Base-by-base conservation (phyloP, 2,888 invertebrate species). In the Cantharis rustica region DNA sequence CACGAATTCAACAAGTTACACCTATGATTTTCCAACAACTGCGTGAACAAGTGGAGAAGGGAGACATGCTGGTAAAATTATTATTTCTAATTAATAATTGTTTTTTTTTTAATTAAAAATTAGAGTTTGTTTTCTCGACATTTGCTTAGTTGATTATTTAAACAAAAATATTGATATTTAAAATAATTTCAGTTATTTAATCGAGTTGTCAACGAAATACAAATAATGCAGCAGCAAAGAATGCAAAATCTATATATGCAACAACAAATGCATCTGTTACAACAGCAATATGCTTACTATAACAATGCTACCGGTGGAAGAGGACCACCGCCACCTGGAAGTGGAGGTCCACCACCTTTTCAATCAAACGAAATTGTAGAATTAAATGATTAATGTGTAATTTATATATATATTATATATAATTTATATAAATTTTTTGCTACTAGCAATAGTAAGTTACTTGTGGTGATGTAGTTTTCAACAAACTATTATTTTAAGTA, bases 1-100 rank as follows among this genome's bases (percentile, higher is more conserved):
- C 89, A 75, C 92, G 93, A 86, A 89, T 93, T 47, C 88, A 91
- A 7, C 90, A 91, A 80, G 89, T 92, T 85, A 87, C 93, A 82
- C 93, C 93, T 10, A 84, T 86, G 13, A 89, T 93, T 79, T 83
- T 90, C 73, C 87, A 89, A 78, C 88, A 89, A 71, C 88, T 93
- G 71, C 91, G 91, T 86, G 90, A 90, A 81, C 90, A 93, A 81
- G 91, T 93, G 83, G 90, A 82, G 9, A 79, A 79, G 17, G 85
- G 86, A 10, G 85, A 87, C 72, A 80, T 82, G 71, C 79, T 83
- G 71, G 78, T 78, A 78, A 23, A 47, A 64, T 31, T 13, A 16
- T 61, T 61, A 17, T 31, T 62, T 61, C 16, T 62, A 63, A 23
- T 23, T 69, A 26, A 20, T n/a, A 20, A 20, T 20, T 20, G 20